Percentiles rank a stretch among this genome's conserved stretches.
Evolutionary conservation across 2,113 vertebrate species (phyloP).

Genomic region (Cettia cetti): DNA sequence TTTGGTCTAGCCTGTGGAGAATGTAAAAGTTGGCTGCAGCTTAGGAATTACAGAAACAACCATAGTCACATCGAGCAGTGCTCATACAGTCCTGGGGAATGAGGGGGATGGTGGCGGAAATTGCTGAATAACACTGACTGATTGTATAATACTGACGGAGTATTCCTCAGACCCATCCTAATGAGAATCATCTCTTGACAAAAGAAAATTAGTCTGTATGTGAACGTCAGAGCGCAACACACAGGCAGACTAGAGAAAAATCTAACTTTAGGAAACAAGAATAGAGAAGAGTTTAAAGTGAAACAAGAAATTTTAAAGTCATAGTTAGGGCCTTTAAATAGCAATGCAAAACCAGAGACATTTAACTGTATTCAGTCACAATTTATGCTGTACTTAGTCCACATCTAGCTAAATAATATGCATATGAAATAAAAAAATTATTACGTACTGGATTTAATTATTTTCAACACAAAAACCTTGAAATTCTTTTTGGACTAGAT

Average conservation of each 20-base stretch:
- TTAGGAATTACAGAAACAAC: neutral
- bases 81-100: neutral
- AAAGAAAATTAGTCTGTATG: neutral
- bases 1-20: neutral
- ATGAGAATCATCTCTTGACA: neutral
- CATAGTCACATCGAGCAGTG: neutral
- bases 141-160: neutral
- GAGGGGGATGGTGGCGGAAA: neutral
- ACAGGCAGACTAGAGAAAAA: neutral
- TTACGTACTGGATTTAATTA: neutral
- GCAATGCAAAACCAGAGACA: neutral
- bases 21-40: neutral
- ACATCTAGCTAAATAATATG: neutral
- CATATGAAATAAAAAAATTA: neutral
- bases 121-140: neutral
- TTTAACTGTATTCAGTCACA: neutral
- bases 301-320: neutral
- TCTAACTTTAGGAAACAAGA: neutral
- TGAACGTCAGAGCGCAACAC: neutral
- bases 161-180: neutral
- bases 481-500: neutral
- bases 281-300: neutral
- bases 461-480: neutral
- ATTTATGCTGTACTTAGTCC: neutral
- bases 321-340: neutral